These are phyloP conservation scores for Daphoenositta chrysoptera DNA, from an alignment of 2,113 vertebrate species.

Conservation along the genomic window DNA sequence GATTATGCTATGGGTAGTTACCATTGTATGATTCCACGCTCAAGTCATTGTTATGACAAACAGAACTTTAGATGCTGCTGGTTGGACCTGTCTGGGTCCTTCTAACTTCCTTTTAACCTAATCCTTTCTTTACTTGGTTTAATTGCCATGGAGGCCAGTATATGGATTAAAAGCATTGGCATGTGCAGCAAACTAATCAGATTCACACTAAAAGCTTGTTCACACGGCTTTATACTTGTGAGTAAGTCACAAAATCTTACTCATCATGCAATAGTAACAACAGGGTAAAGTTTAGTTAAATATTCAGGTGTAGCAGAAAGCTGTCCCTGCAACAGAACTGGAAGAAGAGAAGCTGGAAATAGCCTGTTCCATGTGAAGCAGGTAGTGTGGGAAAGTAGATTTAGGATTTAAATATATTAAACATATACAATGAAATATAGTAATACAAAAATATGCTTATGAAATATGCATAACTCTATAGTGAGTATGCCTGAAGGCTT, in stretches of 20 bases:
- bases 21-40: neutral
- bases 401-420: neutral
- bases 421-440: neutral
- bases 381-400: neutral
- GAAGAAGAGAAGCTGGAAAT: neutral
- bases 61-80: neutral
- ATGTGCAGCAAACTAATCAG: neutral
- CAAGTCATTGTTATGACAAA: neutral
- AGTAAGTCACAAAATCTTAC: neutral
- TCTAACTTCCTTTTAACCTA: neutral
- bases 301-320: neutral
- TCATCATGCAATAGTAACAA: neutral
- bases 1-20: neutral
- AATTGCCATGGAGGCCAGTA: neutral
- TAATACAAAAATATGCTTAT: neutral
- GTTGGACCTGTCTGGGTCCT: neutral
- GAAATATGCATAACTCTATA: neutral
- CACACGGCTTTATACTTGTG: neutral
- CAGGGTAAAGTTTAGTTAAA: neutral
- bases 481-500: neutral
- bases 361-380: neutral
- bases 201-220: neutral
- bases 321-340: neutral
- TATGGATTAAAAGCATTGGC: neutral
- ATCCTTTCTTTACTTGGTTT: neutral